These are phyloP conservation scores for Phania funesta DNA, from an alignment of 2,888 invertebrate species.

Conservation along the genomic window DNA sequence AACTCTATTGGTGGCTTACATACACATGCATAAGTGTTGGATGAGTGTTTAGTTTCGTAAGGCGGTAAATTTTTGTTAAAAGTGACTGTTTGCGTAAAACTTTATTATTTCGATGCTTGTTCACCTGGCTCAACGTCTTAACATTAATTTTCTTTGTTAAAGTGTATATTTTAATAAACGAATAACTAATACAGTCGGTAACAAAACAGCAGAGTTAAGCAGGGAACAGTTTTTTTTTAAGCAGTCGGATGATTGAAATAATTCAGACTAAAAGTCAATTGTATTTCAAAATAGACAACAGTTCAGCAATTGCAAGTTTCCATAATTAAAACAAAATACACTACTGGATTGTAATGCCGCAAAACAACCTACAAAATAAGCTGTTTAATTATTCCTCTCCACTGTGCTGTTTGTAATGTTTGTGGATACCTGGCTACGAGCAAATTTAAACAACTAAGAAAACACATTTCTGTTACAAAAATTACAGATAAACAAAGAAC, in stretches of 20 bases:
- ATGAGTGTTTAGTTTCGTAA: conserved; percentile 19
- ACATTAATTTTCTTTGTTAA: conserved; percentile 43
- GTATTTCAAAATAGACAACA: too few relatives aligned
- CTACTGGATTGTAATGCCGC: too few relatives aligned
- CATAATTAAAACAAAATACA: too few relatives aligned
- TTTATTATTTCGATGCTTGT: conserved; percentile 30
- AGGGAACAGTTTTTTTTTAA: too few relatives aligned
- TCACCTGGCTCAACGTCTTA: conserved; percentile 53
- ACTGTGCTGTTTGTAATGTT: conserved; percentile 3
- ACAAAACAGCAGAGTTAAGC: not conserved
- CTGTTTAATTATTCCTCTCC: not conserved
- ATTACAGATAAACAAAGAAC: not conserved
- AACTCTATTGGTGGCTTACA: conserved; percentile 12
- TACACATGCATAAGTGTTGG: too few relatives aligned
- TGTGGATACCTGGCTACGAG: conserved; percentile 12
- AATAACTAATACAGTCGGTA: not conserved
- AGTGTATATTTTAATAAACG: not conserved
- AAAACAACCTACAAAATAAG: too few relatives aligned
- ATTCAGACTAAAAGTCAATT: too few relatives aligned
- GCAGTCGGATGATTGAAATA: too few relatives aligned
- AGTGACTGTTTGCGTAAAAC: conserved; percentile 54
- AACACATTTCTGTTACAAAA: conserved; percentile 38
- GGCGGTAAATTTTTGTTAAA: conserved; percentile 44
- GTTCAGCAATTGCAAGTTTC: not conserved
- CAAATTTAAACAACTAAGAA: conserved; percentile 31